Base-by-base conservation (phyloP, 2,888 invertebrate genomes). In the Willowsia nigromaculata region DNA sequence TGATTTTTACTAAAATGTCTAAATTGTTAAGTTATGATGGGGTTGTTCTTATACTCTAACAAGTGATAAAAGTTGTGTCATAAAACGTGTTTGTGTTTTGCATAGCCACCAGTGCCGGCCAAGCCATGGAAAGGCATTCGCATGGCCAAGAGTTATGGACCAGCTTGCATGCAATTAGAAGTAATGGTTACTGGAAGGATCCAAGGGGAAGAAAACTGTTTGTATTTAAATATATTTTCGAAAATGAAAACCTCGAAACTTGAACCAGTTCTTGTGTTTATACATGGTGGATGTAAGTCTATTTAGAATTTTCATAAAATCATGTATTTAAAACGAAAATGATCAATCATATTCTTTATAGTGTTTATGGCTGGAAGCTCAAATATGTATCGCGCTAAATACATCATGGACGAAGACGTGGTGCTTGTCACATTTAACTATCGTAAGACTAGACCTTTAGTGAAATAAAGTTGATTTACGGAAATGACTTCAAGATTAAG, bases 381-480 rank as follows among this genome's bases (percentile, higher is more conserved):
- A 11, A 82, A 85, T 22, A 76, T 86, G 71, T 90, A 90, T 68
- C 56, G 87, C 3, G 78, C 85, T 11, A 90, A 80, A 65, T 91
- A 91, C 71, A 83, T 90, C 5, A 87, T 90, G 85, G 91, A 91
- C 62, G 84, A 90, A 27, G 80, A 89, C 59, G 40, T 90, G 4
- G 86, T 91, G n/a, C 83, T 91, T 5, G 88, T 91, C 1, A 90
- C 90, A 0, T 1, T 91, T 11, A 90, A 89, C 40, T 91, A 91
- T 65, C 47, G 90, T 80, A 80, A 37, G 80, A n/a, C n/a, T n/a
- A n/a, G n/a, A n/a, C n/a, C n/a, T n/a, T n/a, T n/a, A n/a, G n/a
- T n/a, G n/a, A n/a, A n/a, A n/a, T n/a, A n/a, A n/a, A n/a, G n/a
- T n/a, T n/a, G n/a, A n/a, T n/a, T n/a, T n/a, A n/a, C n/a, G n/a